Percentiles rank a stretch among this genome's conserved stretches.
Evolutionary conservation across 2,113 vertebrate genomes (phyloP).

Genomic region (Malurus cyaneus): DNA sequence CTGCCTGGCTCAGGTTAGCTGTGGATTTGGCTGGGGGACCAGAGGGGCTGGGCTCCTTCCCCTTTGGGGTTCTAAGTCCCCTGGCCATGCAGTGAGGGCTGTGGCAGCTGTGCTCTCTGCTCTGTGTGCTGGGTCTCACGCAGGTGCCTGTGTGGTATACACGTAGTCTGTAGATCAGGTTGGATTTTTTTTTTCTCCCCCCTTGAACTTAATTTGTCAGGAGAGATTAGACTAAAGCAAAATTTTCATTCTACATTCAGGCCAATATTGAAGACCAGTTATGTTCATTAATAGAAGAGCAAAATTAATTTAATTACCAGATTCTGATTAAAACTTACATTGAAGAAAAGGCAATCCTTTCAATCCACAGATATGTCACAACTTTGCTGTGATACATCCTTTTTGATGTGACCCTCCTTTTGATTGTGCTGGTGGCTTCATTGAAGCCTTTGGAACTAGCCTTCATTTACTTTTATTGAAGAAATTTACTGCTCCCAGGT

Average conservation of each 20-base stretch:
- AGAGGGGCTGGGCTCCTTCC: background rate
- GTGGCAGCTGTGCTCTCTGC: background rate
- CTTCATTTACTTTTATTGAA: background rate
- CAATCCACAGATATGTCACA: background rate
- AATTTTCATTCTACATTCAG: conserved; percentile 20
- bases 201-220: background rate
- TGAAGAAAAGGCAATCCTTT: background rate
- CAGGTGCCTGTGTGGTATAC: background rate
- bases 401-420: background rate
- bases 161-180: accelerated
- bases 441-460: background rate
- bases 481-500: background rate
- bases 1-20: background rate
- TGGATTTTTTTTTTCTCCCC: background rate
- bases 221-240: background rate
- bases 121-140: accelerated
- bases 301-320: background rate
- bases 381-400: background rate
- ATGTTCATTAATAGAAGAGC: background rate
- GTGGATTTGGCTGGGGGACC: background rate
- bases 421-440: background rate
- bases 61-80: accelerated
- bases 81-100: background rate
- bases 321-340: background rate
- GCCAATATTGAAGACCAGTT: conserved; percentile 28